These are phyloP conservation scores for Drosophila takahashii DNA, from an alignment of 1,140 invertebrate genomes.

Conservation along the genomic window DNA sequence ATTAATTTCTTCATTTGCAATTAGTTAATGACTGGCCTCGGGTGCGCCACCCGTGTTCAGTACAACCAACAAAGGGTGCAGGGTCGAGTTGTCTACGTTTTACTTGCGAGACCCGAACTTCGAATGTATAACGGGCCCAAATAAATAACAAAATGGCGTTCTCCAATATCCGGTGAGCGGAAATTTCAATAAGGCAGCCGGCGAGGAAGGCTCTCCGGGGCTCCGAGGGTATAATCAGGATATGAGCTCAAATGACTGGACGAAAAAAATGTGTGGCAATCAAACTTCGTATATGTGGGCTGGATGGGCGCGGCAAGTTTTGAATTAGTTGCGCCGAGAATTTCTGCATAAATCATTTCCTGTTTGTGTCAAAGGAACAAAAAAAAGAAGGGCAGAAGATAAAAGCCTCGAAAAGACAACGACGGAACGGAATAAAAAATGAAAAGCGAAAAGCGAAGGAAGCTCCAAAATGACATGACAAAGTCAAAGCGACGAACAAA, in stretches of 20 bases:
- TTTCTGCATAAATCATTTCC: constrained; percentile 81
- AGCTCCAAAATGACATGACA: constrained; percentile 53
- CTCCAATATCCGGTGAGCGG: constrained; percentile 69
- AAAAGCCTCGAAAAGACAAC: constrained; percentile 59
- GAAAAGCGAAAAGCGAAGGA: constrained; percentile 40
- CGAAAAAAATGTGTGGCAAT: constrained; percentile 57
- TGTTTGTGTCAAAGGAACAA: constrained; percentile 60
- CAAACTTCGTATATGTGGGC: constrained; percentile 32
- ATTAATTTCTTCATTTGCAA: constrained; percentile 54
- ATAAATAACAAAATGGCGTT: constrained; percentile 59
- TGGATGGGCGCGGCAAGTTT: constrained; percentile 53
- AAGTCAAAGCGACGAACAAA: constrained; percentile 44
- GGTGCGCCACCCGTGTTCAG: not conserved
- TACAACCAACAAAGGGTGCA: not conserved
- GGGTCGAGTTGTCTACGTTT: not conserved
- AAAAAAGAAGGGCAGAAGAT: constrained; percentile 46
- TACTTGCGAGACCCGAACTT: not conserved
- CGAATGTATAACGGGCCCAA: constrained; percentile 2
- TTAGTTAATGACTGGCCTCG: constrained; percentile 60
- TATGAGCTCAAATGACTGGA: constrained; percentile 72
- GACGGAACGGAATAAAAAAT: constrained; percentile 29
- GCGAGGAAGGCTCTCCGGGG: not conserved
- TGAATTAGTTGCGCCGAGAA: constrained; percentile 71
- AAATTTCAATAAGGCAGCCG: constrained; percentile 64
- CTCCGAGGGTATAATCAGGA: constrained; percentile 43